These are phyloP conservation scores for Bicyclus anynana DNA, from an alignment of 1,140 invertebrate species.

Conservation along the genomic window DNA sequence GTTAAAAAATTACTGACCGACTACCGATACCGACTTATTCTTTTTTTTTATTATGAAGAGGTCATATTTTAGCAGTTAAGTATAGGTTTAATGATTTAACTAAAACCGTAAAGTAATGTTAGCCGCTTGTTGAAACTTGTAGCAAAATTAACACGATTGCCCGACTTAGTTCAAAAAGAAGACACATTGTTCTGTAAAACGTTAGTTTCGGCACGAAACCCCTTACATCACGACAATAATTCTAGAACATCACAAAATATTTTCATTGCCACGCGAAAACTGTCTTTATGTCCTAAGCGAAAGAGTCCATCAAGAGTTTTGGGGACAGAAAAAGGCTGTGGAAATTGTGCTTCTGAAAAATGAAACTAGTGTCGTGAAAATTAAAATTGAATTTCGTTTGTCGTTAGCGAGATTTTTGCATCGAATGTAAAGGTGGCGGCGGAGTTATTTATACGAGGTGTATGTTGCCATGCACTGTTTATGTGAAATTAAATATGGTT, in stretches of 20 bases:
- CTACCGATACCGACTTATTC: too few relatives aligned
- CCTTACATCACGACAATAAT: slow-evolving; percentile 52
- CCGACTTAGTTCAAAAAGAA: slow-evolving; percentile 68
- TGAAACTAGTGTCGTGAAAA: slow-evolving; percentile 8
- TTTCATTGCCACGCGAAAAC: slow-evolving; percentile 31
- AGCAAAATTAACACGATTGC: slow-evolving; percentile 53
- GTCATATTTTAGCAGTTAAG: too few relatives aligned
- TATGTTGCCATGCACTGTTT: slow-evolving; percentile 65
- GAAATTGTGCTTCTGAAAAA: slow-evolving; percentile 9
- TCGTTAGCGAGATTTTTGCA: slow-evolving; percentile 35
- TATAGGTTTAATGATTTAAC: background rate
- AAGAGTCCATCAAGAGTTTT: slow-evolving; percentile 34
- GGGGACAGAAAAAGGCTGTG: slow-evolving; percentile 25
- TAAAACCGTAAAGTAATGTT: background rate
- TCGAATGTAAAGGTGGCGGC: slow-evolving; percentile 47
- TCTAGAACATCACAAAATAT: slow-evolving; percentile 44
- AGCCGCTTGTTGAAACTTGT: slow-evolving; percentile 14
- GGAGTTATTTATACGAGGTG: slow-evolving; percentile 62
- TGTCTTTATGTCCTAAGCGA: slow-evolving; percentile 32
- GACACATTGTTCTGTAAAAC: slow-evolving; percentile 68
- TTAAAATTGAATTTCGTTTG: slow-evolving; percentile 41
- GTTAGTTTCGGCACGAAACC: slow-evolving; percentile 73
- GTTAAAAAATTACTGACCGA: too few relatives aligned
- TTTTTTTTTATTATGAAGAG: too few relatives aligned
- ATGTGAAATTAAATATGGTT: slow-evolving; percentile 73